Evolutionary conservation across 2,888 invertebrate species (phyloP).

Genomic region (Osmoderma eremita): DNA sequence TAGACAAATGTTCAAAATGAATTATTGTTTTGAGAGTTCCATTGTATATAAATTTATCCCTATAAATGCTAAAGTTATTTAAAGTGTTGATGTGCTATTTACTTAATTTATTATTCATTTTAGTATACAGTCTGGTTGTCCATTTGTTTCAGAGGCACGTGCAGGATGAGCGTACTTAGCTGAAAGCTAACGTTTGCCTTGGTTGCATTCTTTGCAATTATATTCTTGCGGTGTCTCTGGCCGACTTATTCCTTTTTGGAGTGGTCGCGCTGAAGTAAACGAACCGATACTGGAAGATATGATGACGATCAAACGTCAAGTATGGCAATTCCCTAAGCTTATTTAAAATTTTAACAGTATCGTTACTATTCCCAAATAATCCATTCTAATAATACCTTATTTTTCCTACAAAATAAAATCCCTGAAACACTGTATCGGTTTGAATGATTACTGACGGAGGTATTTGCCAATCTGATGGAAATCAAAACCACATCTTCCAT

Average conservation of each 20-base stretch:
- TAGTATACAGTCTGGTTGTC: conserved; percentile 66
- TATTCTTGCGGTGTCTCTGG: conserved; percentile 64
- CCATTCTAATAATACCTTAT: neutral
- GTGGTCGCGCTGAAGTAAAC: conserved; percentile 57
- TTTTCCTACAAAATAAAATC: conserved; percentile 21
- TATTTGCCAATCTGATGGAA: conserved; percentile 58
- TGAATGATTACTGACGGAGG: conserved; percentile 43
- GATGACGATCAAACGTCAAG: conserved; percentile 22
- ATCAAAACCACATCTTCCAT: conserved; percentile 49
- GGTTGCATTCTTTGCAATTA: conserved; percentile 57
- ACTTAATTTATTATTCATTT: conserved; percentile 26
- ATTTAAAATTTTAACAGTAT: conserved; percentile 9
- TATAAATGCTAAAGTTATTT: conserved; percentile 15
- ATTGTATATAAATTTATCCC: conserved; percentile 12
- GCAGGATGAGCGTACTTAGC: conserved; percentile 73
- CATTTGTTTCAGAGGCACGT: conserved; percentile 87
- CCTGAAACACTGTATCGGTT: conserved; percentile 1
- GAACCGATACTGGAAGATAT: conserved; percentile 62
- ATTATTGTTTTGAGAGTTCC: conserved; percentile 27
- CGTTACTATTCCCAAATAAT: conserved; percentile 45
- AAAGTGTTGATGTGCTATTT: conserved; percentile 41
- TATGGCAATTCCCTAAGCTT: conserved; percentile 54
- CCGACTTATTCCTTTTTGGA: conserved; percentile 54
- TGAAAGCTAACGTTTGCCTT: conserved; percentile 63
- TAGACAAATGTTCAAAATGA: neutral